phyloP scores from a whole-genome alignment of 1,140 invertebrate genomes.

The Cheumatopsyche charites region DNA sequence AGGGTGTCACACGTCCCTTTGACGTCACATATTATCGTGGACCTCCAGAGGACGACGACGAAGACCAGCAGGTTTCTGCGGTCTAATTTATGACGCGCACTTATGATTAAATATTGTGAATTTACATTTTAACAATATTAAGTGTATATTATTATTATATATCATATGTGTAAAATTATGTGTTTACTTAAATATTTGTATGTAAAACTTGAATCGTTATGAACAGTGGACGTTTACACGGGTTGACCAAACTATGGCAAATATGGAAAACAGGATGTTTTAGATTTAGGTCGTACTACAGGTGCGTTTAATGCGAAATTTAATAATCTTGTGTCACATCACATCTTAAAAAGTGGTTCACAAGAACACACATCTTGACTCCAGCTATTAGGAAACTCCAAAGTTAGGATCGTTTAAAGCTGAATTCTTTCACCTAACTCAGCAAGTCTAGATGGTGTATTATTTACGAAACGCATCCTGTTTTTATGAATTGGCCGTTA shows the following conservation, averaged over 20 bases:
- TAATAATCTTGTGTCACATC: too few relatives aligned
- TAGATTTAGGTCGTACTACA: background rate
- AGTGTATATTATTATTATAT: constrained; percentile 7
- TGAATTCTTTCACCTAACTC: too few relatives aligned
- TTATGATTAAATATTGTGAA: constrained; percentile 11
- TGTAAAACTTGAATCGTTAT: constrained; percentile 14
- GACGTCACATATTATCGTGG: constrained; percentile 75
- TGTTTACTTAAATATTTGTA: constrained; percentile 17
- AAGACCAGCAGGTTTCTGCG: constrained; percentile 61
- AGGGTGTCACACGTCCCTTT: constrained; percentile 75
- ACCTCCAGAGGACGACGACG: constrained; percentile 74
- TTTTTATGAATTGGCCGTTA: background rate
- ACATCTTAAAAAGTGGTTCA: too few relatives aligned
- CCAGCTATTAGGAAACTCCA: too few relatives aligned
- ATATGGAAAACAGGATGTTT: background rate
- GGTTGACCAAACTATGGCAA: constrained; percentile 30
- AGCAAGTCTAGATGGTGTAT: too few relatives aligned
- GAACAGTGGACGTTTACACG: constrained; percentile 5
- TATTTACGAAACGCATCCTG: background rate
- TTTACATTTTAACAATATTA: background rate
- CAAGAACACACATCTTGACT: too few relatives aligned
- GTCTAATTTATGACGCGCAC: constrained; percentile 50
- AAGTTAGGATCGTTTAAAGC: too few relatives aligned
- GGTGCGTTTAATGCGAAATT: too few relatives aligned
- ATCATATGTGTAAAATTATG: constrained; percentile 13